phyloP scores from a whole-genome alignment of 2,888 invertebrate genomes.

The Drosophila tanythrix region DNA sequence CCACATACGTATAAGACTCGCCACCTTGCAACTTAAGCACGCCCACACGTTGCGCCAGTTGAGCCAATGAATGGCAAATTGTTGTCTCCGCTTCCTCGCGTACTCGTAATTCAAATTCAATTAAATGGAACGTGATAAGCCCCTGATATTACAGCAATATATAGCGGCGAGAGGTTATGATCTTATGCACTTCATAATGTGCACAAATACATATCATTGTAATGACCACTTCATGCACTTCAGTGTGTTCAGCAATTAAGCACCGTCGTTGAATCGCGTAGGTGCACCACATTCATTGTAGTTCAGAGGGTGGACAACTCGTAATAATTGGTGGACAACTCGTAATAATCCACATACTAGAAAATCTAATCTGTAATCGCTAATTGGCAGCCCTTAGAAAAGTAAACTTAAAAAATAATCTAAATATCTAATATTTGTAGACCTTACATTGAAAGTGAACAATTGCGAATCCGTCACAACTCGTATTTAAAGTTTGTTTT shows the following conservation, averaged over 20 bases:
- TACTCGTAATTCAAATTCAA: conserved; percentile 43
- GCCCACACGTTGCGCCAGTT: conserved; percentile 11
- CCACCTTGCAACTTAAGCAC: conserved; percentile 42
- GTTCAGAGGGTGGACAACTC: background rate
- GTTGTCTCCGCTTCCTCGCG: conserved; percentile 35
- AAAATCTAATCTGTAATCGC: background rate
- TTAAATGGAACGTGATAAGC: conserved; percentile 54
- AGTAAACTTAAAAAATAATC: background rate
- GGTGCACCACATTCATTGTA: background rate
- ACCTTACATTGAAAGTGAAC: too few relatives aligned
- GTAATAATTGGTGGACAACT: background rate
- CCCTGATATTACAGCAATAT: conserved; percentile 33
- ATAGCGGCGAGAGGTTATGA: conserved; percentile 5
- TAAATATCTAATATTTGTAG: too few relatives aligned
- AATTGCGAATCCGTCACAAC: too few relatives aligned
- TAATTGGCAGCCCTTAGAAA: background rate
- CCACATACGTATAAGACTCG: conserved; percentile 31
- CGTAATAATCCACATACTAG: background rate
- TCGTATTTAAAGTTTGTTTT: too few relatives aligned
- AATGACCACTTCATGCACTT: background rate
- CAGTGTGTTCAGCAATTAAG: background rate
- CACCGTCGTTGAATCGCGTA: background rate
- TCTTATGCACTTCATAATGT: background rate
- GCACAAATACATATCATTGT: conserved; percentile 7
- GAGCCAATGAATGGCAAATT: conserved; percentile 35